A percentile compares a stretch with the other conserved stretches of the same genome.
These are phyloP conservation scores for Natrix natrix DNA, from an alignment of 2,797 vertebrate genomes.

Conservation along the genomic window DNA sequence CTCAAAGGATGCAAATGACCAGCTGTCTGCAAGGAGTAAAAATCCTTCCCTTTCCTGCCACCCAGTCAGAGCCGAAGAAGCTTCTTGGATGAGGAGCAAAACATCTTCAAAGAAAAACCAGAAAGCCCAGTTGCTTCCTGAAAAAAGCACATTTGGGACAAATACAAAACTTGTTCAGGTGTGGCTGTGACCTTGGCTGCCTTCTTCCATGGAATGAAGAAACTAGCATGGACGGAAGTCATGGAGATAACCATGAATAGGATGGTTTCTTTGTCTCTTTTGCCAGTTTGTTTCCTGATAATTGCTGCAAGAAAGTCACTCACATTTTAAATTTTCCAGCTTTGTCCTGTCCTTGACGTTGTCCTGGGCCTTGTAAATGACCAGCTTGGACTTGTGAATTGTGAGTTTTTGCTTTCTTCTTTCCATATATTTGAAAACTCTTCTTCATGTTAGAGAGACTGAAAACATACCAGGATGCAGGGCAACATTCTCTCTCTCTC, in stretches of 20 bases:
- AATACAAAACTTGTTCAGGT: neutral
- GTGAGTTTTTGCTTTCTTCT: conserved; percentile 29
- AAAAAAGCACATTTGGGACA: neutral
- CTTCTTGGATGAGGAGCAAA: too few relatives aligned
- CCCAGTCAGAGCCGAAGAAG: too few relatives aligned
- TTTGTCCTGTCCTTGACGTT: conserved; percentile 54
- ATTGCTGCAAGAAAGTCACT: fast-evolving
- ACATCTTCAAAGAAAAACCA: too few relatives aligned
- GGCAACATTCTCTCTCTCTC: fast-evolving
- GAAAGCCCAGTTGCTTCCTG: too few relatives aligned
- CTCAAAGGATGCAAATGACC: too few relatives aligned
- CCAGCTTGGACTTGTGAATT: conserved; percentile 63
- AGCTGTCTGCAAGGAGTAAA: too few relatives aligned
- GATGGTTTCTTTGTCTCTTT: fast-evolving
- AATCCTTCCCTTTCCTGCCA: too few relatives aligned
- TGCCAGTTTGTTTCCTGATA: fast-evolving
- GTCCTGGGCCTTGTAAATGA: conserved; percentile 61
- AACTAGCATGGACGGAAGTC: too few relatives aligned
- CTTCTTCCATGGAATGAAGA: neutral
- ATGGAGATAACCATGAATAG: too few relatives aligned
- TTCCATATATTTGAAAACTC: fast-evolving
- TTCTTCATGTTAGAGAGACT: neutral
- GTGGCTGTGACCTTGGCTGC: neutral
- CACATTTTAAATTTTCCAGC: conserved; percentile 36
- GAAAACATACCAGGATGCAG: neutral